Evolutionary conservation across 2,888 invertebrate species (phyloP).

Genomic region (Hyppa rectilinea): DNA sequence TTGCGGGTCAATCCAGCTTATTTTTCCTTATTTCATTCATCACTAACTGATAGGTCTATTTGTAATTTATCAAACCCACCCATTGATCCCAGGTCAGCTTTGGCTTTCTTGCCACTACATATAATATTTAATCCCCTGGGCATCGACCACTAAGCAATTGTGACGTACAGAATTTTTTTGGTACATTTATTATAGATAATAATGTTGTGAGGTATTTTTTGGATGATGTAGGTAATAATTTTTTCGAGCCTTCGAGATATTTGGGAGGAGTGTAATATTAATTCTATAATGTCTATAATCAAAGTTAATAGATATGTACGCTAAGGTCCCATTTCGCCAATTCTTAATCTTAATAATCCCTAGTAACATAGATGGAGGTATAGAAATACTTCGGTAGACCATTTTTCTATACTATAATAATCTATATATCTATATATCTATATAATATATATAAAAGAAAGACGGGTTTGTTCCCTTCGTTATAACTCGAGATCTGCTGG

Average conservation of each 20-base stretch:
- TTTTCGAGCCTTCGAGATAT: background rate
- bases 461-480: too few species aligned
- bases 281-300: too few species aligned
- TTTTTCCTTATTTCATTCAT: background rate
- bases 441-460: too few species aligned
- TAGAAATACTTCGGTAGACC: too few species aligned
- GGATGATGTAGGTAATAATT: background rate
- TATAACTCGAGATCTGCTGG: too few species aligned
- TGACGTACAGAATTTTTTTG: conserved; percentile 16
- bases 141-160: conserved; percentile 20
- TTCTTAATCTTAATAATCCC: too few species aligned
- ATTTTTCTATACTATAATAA: too few species aligned
- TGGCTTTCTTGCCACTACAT: conserved; percentile 2
- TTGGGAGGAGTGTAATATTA: background rate
- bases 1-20: too few species aligned
- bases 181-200: background rate
- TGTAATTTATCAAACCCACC: conserved; percentile 19
- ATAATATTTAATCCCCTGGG: conserved; percentile 19
- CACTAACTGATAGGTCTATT: background rate
- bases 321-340: too few species aligned
- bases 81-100: conserved; percentile 6
- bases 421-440: too few species aligned
- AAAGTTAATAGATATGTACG: too few species aligned
- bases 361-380: too few species aligned
- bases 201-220: conserved; percentile 1